A percentile compares a stretch with the other conserved stretches of the same genome.
These are phyloP conservation scores for Pedetes capensis DNA, from an alignment of 2,113 vertebrate species.

Conservation along the genomic window DNA sequence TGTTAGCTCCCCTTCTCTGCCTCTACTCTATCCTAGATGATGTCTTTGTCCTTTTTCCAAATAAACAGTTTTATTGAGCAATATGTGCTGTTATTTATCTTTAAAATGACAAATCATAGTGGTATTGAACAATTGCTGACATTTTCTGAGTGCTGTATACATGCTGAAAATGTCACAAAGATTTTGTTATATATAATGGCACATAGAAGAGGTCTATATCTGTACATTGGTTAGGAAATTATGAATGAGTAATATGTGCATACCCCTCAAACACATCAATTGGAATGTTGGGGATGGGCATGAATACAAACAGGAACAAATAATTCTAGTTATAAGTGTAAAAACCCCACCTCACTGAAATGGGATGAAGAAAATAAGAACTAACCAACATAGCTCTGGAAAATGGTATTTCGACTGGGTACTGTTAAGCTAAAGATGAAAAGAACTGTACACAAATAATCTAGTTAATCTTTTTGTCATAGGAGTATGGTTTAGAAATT, in stretches of 20 bases:
- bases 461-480: not conserved
- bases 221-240: not conserved
- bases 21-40: not conserved
- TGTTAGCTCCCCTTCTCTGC: not conserved
- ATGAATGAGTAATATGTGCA: not conserved
- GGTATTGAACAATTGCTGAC: not conserved
- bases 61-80: not conserved
- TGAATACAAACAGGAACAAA: not conserved
- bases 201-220: not conserved
- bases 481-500: not conserved
- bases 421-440: not conserved
- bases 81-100: not conserved
- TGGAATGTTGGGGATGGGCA: not conserved
- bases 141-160: constrained; percentile 5
- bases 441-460: not conserved
- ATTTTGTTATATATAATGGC: not conserved
- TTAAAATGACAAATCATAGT: constrained; percentile 4
- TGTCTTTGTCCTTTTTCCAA: not conserved
- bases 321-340: not conserved
- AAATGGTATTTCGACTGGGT: not conserved
- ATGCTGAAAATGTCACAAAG: not conserved
- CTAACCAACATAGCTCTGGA: not conserved
- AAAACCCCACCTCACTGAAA: not conserved
- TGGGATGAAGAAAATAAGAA: not conserved
- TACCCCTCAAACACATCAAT: not conserved